phyloP scores from a whole-genome alignment of 2,113 vertebrate species.

The Apodemus sylvaticus region DNA sequence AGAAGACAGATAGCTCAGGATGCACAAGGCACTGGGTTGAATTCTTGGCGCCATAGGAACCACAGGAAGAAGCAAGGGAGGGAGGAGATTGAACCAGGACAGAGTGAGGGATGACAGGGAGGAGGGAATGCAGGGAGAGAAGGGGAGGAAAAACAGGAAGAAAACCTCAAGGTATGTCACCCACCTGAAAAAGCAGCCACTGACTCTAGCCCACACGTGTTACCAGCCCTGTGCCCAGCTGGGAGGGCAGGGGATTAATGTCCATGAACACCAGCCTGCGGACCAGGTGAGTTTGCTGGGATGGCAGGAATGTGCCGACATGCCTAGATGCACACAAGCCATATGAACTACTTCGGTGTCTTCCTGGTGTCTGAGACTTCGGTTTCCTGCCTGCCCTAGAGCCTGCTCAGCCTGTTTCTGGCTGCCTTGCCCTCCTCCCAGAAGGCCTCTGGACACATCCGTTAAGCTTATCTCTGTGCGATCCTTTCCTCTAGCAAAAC shows the following conservation, averaged over 20 bases:
- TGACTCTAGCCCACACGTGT: background rate
- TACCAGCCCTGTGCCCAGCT: background rate
- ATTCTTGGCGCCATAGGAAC: background rate
- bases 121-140: background rate
- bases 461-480: fast-evolving
- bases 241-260: background rate
- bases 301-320: no score
- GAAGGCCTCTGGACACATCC: background rate
- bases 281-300: no score
- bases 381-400: background rate
- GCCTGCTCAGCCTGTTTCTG: background rate
- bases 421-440: background rate
- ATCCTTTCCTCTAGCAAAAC: fast-evolving
- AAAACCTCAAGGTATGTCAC: background rate
- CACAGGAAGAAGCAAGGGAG: background rate
- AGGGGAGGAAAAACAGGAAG: background rate
- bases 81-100: background rate
- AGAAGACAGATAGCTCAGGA: background rate
- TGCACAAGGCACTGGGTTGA: no score
- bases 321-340: background rate
- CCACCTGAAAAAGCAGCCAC: background rate
- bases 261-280: fast-evolving
- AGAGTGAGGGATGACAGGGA: background rate
- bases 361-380: background rate
- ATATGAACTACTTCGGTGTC: fast-evolving